Percentiles rank a stretch among this genome's conserved stretches.
phyloP scores from a whole-genome alignment of 2,113 vertebrate species.

The Lycaon pictus region DNA sequence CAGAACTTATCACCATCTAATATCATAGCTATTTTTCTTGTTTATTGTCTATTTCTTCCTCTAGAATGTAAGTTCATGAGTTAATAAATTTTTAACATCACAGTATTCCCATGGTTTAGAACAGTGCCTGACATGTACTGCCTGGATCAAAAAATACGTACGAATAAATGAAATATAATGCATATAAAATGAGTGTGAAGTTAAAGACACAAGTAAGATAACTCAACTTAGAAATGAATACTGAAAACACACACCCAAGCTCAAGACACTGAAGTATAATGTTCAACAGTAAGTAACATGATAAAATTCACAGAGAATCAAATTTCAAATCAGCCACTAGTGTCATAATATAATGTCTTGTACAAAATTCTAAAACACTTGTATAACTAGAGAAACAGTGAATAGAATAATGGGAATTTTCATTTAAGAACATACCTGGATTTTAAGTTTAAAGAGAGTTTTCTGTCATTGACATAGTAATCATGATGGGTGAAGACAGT shows the following conservation, averaged over 20 bases:
- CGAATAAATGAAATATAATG: not conserved
- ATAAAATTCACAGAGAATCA: not conserved
- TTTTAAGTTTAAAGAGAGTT: not conserved
- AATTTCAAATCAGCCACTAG: not conserved
- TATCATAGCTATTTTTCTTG: not conserved
- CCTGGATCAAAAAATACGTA: not conserved
- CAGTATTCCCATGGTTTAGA: not conserved
- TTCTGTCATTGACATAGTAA: not conserved
- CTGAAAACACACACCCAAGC: not conserved
- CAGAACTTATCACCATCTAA: not conserved
- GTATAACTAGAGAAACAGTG: not conserved
- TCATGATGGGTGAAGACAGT: not conserved
- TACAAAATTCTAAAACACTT: slow-evolving; percentile 4
- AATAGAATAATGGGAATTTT: not conserved
- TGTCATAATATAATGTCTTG: not conserved
- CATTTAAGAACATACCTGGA: not conserved
- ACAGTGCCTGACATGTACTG: not conserved
- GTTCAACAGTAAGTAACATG: not conserved
- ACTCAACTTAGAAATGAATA: slow-evolving; percentile 16
- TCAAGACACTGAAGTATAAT: not conserved
- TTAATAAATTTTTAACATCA: not conserved
- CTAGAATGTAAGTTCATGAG: not conserved
- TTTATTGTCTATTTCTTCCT: not conserved
- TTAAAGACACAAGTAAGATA: not conserved
- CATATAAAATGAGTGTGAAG: not conserved